Percentiles rank a stretch among this genome's conserved stretches.
phyloP scores from a whole-genome alignment of 2,797 vertebrate genomes.

The Gadopsis marmoratus region DNA sequence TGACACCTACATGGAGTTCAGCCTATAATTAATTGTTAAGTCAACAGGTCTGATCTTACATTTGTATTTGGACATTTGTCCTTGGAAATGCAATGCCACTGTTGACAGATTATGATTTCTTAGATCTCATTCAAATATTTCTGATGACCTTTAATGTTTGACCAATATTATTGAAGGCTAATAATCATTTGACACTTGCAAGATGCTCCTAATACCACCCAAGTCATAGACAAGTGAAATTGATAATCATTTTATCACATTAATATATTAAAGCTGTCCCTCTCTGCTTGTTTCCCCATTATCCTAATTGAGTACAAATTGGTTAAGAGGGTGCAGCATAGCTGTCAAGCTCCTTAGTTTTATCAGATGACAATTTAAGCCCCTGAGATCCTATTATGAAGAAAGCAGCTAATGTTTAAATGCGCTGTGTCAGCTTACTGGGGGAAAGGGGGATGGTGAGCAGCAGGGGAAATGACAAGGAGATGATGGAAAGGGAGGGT shows the following conservation, averaged over 20 bases:
- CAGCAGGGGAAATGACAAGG: slow-evolving; percentile 72
- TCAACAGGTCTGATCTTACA: not conserved
- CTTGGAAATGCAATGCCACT: not conserved
- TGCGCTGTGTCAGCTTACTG: slow-evolving; percentile 93
- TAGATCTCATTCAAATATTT: slow-evolving; percentile 18
- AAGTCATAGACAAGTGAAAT: slow-evolving; percentile 69
- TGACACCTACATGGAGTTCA: not conserved
- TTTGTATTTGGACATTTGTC: not conserved
- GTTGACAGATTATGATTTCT: not conserved
- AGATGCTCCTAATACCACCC: slow-evolving; percentile 50
- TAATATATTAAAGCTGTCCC: slow-evolving; percentile 94
- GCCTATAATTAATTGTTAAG: not conserved
- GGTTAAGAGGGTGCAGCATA: slow-evolving; percentile 92
- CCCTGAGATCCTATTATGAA: slow-evolving; percentile 90
- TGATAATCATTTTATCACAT: slow-evolving; percentile 93
- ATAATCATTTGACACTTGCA: slow-evolving; percentile 37
- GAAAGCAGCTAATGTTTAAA: slow-evolving; percentile 92
- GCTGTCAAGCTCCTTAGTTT: slow-evolving; percentile 93
- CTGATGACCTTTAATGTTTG: slow-evolving; percentile 6
- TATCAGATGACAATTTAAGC: slow-evolving; percentile 95
- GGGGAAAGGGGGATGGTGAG: slow-evolving; percentile 75
- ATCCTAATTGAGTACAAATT: slow-evolving; percentile 95
- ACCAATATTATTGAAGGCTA: slow-evolving; percentile 15
- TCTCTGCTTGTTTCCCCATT: slow-evolving; percentile 93
- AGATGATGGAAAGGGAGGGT: slow-evolving; percentile 73